Evolutionary conservation across 2,888 invertebrate species (phyloP).

Genomic region (Archips xylosteana): DNA sequence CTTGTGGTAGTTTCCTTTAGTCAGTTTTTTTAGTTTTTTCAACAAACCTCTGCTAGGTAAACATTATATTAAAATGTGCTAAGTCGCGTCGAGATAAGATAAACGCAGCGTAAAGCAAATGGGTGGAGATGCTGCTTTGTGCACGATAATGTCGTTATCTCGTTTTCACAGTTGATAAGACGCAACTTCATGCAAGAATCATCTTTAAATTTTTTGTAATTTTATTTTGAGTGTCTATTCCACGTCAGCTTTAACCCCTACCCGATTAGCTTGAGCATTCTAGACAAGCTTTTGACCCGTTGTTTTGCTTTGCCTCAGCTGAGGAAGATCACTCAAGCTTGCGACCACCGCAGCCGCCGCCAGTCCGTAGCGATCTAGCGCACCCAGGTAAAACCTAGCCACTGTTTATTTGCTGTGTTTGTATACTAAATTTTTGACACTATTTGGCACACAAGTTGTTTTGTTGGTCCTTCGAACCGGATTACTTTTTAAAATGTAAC

Average conservation of each 20-base stretch:
- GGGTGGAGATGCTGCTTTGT: background rate
- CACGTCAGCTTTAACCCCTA: conserved; percentile 5
- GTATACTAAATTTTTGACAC: background rate
- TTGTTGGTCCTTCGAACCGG: conserved; percentile 3
- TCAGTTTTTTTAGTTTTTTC: background rate
- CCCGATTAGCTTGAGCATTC: conserved; percentile 19
- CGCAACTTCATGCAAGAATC: conserved; percentile 2
- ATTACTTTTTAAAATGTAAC: background rate
- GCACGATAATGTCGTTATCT: background rate
- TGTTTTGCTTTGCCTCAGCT: conserved; percentile 82
- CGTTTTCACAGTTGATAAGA: background rate
- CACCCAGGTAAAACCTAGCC: conserved; percentile 66
- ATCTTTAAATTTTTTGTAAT: background rate
- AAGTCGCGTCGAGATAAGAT: no score
- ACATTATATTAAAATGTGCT: no score
- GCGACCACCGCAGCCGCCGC: conserved; percentile 67
- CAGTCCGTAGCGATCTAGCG: conserved; percentile 58
- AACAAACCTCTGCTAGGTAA: no score
- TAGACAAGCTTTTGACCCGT: conserved; percentile 47
- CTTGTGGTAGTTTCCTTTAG: background rate
- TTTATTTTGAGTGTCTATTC: conserved; percentile 1
- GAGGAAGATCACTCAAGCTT: conserved; percentile 90
- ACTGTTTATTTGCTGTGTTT: conserved; percentile 60
- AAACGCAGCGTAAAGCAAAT: no score
- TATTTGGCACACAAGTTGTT: background rate